Percentiles rank a stretch among this genome's conserved stretches.
These are phyloP conservation scores for Gymnocephalus cernua DNA, from an alignment of 2,113 vertebrate species.

Conservation along the genomic window DNA sequence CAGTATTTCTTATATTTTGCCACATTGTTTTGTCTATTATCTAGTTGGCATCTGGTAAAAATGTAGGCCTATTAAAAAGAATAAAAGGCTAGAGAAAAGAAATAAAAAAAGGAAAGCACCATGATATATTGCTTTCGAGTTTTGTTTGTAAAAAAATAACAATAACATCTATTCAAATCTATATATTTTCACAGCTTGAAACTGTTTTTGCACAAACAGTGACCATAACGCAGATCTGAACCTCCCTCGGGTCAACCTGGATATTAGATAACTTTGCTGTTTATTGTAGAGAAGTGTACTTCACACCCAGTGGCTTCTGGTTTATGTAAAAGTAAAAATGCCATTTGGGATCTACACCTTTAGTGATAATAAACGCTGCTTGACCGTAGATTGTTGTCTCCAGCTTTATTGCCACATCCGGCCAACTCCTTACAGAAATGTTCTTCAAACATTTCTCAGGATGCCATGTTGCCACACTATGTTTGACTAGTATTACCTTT, in stretches of 20 bases:
- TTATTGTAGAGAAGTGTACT: neutral
- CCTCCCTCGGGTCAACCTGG: constrained; percentile 1
- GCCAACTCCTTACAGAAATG: constrained; percentile 34
- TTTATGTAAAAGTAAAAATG: constrained; percentile 8
- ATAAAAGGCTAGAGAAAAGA: neutral
- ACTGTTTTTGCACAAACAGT: neutral
- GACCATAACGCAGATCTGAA: neutral
- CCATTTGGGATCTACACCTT: constrained; percentile 31
- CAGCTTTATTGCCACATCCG: constrained; percentile 25
- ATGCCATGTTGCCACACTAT: constrained; percentile 36
- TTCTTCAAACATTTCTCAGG: constrained; percentile 48
- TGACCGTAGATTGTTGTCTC: neutral
- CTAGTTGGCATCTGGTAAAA: neutral
- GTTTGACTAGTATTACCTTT: constrained; percentile 58
- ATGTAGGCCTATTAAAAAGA: neutral
- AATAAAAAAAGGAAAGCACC: neutral
- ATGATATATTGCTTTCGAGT: neutral
- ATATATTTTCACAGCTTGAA: neutral
- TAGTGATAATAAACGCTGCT: constrained; percentile 28
- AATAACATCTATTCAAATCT: neutral
- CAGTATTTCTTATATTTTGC: neutral
- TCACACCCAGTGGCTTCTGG: constrained; percentile 10
- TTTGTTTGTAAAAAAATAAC: neutral
- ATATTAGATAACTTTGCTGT: neutral
- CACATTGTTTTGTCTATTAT: neutral